These are phyloP conservation scores for Camponotus floridanus DNA, from an alignment of 1,140 invertebrate genomes.

Conservation along the genomic window DNA sequence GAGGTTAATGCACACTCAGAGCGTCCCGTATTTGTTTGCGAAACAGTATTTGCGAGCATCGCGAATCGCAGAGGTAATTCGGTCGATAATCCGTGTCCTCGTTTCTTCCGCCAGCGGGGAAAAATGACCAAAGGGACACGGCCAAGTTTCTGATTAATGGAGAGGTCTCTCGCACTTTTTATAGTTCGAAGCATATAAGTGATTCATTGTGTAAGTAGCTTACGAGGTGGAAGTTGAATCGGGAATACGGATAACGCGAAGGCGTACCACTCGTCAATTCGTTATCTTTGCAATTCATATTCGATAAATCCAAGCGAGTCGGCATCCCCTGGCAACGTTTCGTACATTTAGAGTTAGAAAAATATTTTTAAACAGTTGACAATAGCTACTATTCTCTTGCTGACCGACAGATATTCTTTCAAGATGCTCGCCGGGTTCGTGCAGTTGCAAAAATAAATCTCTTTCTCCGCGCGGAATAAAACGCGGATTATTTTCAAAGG, in stretches of 20 bases:
- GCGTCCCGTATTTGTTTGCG: conserved; percentile 45
- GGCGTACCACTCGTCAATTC: conserved; percentile 42
- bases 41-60: conserved; percentile 54
- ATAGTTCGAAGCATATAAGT: conserved; percentile 46
- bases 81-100: conserved; percentile 52
- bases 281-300: conserved; percentile 47
- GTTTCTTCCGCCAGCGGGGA: conserved; percentile 30
- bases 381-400: neutral
- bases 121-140: conserved; percentile 44
- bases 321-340: neutral
- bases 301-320: conserved; percentile 38
- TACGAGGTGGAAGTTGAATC: conserved; percentile 47
- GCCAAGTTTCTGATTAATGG: conserved; percentile 60
- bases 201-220: conserved; percentile 51
- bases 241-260: conserved; percentile 49
- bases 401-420: conserved; percentile 1
- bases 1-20: conserved; percentile 45
- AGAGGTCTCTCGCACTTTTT: conserved; percentile 51
- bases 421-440: neutral
- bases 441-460: conserved; percentile 45
- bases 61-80: conserved; percentile 41
- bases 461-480: conserved; percentile 25
- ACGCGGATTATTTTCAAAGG: conserved; percentile 42
- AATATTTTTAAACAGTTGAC: conserved; percentile 49
- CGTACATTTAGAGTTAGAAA: neutral